Conservation (phyloP, 2,797 vertebrate genomes). For the Microctenopoma steveboyesi region DNA sequence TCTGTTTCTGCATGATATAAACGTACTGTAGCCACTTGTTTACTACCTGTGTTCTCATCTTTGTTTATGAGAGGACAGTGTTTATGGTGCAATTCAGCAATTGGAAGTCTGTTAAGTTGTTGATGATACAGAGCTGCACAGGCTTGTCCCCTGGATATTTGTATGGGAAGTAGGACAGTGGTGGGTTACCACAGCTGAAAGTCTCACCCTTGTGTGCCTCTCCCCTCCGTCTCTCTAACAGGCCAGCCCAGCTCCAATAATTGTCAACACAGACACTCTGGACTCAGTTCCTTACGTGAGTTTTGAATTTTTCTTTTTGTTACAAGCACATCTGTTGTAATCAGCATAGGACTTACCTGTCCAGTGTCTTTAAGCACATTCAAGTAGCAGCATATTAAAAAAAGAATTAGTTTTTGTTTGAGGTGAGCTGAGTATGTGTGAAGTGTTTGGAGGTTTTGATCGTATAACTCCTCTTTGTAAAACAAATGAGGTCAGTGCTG, state of each 20-base stretch:
- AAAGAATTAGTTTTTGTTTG: too few relatives aligned
- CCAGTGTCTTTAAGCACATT: background rate
- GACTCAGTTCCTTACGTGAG: conserved; percentile 97
- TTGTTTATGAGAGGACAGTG: background rate
- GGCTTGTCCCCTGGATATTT: conserved; percentile 46
- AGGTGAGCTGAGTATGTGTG: background rate
- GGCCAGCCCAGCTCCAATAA: conserved; percentile 96
- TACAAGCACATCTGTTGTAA: background rate
- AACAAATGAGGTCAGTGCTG: conserved; percentile 53
- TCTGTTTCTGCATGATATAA: conserved; percentile 1
- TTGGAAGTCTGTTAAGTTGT: conserved; percentile 62
- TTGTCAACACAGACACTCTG: conserved; percentile 97
- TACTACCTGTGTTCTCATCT: conserved; percentile 5
- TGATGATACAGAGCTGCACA: conserved; percentile 60
- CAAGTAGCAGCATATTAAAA: conserved; percentile 9
- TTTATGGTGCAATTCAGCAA: conserved; percentile 47
- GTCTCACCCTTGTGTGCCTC: conserved; percentile 26
- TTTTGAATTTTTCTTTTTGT: conserved; percentile 24
- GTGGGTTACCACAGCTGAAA: conserved; percentile 30
- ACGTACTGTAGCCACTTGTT: background rate
- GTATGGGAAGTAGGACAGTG: conserved; percentile 65
- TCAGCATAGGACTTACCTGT: background rate
- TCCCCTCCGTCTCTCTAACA: conserved; percentile 67
- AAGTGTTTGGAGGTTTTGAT: conserved; percentile 11
- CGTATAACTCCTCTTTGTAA: conserved; percentile 27